These are phyloP conservation scores for Venturia canescens DNA, from an alignment of 1,140 invertebrate genomes.

Conservation along the genomic window DNA sequence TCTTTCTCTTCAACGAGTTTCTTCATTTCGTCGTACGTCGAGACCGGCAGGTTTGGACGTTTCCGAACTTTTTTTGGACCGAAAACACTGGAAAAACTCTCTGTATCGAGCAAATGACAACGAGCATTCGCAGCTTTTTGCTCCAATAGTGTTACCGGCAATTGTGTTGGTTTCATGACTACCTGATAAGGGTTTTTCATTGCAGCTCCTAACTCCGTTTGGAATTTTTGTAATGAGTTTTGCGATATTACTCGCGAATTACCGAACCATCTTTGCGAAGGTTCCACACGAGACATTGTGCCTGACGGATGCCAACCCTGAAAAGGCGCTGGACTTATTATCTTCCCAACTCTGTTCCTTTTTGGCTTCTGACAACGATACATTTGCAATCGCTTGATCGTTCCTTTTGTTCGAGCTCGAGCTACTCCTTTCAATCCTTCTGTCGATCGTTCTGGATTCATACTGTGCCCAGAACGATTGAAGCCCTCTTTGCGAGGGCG, in stretches of 20 bases:
- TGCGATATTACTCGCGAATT: slow-evolving; percentile 95
- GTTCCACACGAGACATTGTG: slow-evolving; percentile 95
- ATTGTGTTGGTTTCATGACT: slow-evolving; percentile 96
- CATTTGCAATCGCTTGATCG: slow-evolving; percentile 98
- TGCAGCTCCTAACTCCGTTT: slow-evolving; percentile 95
- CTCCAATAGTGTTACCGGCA: slow-evolving; percentile 96
- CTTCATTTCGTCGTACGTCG: slow-evolving; percentile 84
- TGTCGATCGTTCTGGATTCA: slow-evolving; percentile 90
- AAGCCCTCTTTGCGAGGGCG: slow-evolving; percentile 86
- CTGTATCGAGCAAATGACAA: slow-evolving; percentile 96
- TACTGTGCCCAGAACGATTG: slow-evolving; percentile 88
- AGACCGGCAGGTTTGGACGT: slow-evolving; percentile 88
- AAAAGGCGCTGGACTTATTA: slow-evolving; percentile 95
- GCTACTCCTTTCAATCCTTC: slow-evolving; percentile 90
- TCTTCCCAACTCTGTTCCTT: slow-evolving; percentile 93
- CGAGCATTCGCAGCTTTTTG: slow-evolving; percentile 93
- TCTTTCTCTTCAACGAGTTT: slow-evolving; percentile 83
- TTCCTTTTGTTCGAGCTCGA: slow-evolving; percentile 91
- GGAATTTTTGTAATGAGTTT: slow-evolving; percentile 96
- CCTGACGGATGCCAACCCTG: slow-evolving; percentile 94
- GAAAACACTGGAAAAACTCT: slow-evolving; percentile 96
- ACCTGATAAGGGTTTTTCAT: slow-evolving; percentile 98
- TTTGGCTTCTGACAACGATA: slow-evolving; percentile 98
- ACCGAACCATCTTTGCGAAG: slow-evolving; percentile 99
- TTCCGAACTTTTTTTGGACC: slow-evolving; percentile 96